Evolutionary conservation across 2,113 vertebrate genomes (phyloP).

Genomic region (Tetrax tetrax): DNA sequence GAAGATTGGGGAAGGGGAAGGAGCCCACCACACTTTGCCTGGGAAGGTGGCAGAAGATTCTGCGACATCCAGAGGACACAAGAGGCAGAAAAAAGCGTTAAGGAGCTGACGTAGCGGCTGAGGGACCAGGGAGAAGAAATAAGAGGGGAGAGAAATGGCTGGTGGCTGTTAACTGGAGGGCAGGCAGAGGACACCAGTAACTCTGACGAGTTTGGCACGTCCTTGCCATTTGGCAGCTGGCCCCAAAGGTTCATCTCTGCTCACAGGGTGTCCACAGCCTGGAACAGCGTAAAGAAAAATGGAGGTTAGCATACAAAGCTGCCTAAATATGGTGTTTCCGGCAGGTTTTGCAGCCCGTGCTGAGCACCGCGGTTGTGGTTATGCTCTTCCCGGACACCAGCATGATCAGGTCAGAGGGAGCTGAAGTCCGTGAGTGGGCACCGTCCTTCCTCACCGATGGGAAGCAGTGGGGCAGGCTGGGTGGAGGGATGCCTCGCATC

Average conservation of each 20-base stretch:
- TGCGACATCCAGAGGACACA: background rate
- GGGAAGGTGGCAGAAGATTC: background rate
- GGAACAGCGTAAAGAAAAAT: background rate
- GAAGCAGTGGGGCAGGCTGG: background rate
- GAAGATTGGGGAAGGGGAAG: background rate
- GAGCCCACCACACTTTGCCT: background rate
- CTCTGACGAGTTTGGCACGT: background rate
- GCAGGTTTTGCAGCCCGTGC: background rate
- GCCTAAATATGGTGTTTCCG: background rate
- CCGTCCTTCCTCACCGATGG: background rate
- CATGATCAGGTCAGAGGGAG: background rate
- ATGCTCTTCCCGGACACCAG: background rate
- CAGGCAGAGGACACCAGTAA: background rate
- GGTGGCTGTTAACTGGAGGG: background rate
- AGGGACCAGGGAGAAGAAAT: background rate
- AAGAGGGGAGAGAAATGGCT: background rate
- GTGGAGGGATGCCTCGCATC: accelerated
- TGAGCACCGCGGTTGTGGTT: background rate
- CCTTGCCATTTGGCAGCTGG: background rate
- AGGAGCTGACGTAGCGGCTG: background rate
- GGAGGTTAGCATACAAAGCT: background rate
- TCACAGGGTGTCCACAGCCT: background rate
- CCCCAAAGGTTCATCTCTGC: background rate
- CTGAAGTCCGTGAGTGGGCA: background rate
- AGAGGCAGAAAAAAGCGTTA: background rate